Conservation (phyloP, 2,113 vertebrate species). For the Siniperca chuatsi region DNA sequence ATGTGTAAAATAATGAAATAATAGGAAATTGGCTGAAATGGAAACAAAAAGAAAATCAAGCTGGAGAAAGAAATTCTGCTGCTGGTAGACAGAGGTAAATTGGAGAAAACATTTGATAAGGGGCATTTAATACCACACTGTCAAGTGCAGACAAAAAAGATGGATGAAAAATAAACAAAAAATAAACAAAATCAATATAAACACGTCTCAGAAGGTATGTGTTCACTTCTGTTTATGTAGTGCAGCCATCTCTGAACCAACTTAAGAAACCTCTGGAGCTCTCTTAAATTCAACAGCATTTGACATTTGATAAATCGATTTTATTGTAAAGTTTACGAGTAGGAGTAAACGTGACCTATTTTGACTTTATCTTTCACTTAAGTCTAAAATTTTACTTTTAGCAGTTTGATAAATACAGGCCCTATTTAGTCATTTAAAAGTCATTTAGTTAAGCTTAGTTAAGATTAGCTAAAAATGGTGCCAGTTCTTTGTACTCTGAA, state of each 20-base stretch:
- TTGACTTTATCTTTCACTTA: not conserved
- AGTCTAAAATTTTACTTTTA: not conserved
- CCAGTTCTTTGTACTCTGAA: not conserved
- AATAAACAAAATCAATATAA: too few relatives aligned
- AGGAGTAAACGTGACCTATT: not conserved
- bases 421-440: not conserved
- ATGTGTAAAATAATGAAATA: not conserved
- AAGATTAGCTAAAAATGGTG: not conserved
- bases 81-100: not conserved
- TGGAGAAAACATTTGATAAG: not conserved
- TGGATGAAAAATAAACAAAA: too few relatives aligned
- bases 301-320: not conserved
- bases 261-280: not conserved
- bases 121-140: not conserved
- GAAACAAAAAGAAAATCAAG: not conserved
- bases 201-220: not conserved
- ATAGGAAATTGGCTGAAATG: not conserved
- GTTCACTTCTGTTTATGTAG: not conserved
- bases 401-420: not conserved
- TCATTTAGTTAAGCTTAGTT: conserved; percentile 2
- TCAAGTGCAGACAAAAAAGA: not conserved
- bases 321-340: not conserved
- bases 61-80: not conserved
- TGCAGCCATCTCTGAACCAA: not conserved
- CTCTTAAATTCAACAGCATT: not conserved